Percentiles rank a stretch among this genome's conserved stretches.
phyloP scores from a whole-genome alignment of 2,888 invertebrate genomes.

The Incurvaria masculella region DNA sequence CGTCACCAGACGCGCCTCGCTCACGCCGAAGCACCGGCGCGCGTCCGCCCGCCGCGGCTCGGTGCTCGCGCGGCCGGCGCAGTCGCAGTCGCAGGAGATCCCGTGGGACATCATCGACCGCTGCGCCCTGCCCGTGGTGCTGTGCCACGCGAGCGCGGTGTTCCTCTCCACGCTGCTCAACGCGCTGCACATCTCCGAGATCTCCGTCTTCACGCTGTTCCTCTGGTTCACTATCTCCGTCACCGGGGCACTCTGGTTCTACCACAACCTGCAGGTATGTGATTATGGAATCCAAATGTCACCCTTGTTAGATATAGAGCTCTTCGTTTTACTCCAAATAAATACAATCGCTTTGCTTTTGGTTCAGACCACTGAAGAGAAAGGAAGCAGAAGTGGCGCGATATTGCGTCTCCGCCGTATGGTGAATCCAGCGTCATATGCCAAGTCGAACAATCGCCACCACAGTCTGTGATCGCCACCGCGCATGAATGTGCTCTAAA shows the following conservation, averaged over 20 bases:
- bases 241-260: conserved; percentile 74
- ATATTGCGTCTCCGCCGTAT: no score
- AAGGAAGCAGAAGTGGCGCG: no score
- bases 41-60: conserved; percentile 59
- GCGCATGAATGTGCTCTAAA: no score
- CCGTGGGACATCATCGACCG: conserved; percentile 72
- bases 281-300: no score
- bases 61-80: conserved; percentile 51
- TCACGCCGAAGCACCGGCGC: conserved; percentile 50
- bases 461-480: no score
- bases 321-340: no score
- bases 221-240: conserved; percentile 72
- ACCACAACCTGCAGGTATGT: conserved; percentile 80
- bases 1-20: conserved; percentile 50
- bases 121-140: conserved; percentile 71
- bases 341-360: no score
- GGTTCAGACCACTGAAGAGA: no score
- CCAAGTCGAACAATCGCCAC: no score
- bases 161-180: conserved; percentile 70
- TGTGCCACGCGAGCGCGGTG: conserved; percentile 78
- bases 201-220: conserved; percentile 76
- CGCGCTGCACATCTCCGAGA: conserved; percentile 67
- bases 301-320: no score
- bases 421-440: no score
- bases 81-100: conserved; percentile 59